Evolutionary conservation across 2,113 vertebrate species (phyloP).

Genomic region (Tupaia chinensis): DNA sequence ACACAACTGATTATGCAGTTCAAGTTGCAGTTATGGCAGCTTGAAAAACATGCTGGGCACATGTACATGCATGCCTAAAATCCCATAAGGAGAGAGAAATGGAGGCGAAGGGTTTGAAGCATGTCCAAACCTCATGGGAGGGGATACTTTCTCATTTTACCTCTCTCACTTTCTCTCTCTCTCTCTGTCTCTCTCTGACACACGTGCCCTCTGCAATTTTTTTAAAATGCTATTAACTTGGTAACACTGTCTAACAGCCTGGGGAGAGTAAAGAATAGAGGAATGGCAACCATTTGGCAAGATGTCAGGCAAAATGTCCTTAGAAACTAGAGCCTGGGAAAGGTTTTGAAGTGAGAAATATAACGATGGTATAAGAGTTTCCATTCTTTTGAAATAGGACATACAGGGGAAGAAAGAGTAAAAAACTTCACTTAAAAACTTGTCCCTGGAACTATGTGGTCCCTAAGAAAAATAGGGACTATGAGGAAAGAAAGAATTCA

Average conservation of each 20-base stretch:
- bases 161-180: too few relatives aligned
- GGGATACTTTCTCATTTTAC: too few relatives aligned
- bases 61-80: too few relatives aligned
- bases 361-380: not conserved
- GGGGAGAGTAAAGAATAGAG: not conserved
- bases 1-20: too few relatives aligned
- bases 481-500: not conserved
- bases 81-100: too few relatives aligned
- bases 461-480: not conserved
- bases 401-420: not conserved
- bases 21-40: too few relatives aligned
- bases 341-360: not conserved
- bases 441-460: not conserved
- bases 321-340: not conserved
- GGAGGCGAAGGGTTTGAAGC: too few relatives aligned
- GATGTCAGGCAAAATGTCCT: not conserved
- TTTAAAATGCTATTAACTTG: not conserved
- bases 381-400: not conserved
- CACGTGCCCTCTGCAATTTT: too few relatives aligned
- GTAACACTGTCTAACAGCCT: not conserved
- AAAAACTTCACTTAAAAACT: not conserved
- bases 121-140: too few relatives aligned
- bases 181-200: too few relatives aligned
- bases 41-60: too few relatives aligned
- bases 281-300: not conserved